Base-by-base conservation (phyloP, 1,140 invertebrate species). In the Contarinia nasturtii region DNA sequence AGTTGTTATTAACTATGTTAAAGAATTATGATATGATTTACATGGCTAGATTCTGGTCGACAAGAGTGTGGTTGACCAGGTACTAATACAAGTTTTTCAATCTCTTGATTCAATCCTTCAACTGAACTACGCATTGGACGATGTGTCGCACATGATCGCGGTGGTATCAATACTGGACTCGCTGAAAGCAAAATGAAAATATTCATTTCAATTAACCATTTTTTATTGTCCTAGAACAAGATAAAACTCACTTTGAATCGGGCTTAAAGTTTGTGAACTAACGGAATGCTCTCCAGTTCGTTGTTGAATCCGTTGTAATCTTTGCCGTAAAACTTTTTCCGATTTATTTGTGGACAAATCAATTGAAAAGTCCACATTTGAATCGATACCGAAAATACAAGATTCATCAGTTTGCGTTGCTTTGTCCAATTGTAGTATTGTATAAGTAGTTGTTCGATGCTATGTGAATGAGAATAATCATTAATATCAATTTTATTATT, bases 91-190 rank as follows among this genome's bases (percentile, higher is more conserved):
- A 80, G 68, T 56, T 73, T 70, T 64, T 86, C 82, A 49, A 86
- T 85, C 65, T 86, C 82, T 59, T 84, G 82, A 65, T 86, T 88
- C 2, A 87, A 69, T 34, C 82, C 83, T 66, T 88, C 84, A 18
- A 86, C 82, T 44, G 84, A 87, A 52, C 77, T 86, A 47, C 83
- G 70, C 66, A 86, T 80, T 47, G 79, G 75, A 55, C 77, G 67
- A 48, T 74, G 71, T 54, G 74, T 75, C 45, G 69, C 57, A 19
- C 55, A 50, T 14, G 14, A 14, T 27, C 50, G n/a, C 27, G 33
- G 7, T 47, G 70, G 69, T 50, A 72, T 71, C 52, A 66, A 69
- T 55, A 73, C 71, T 44, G 73, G 72, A 59, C 69, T 73, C 56
- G 69, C 67, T 60, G 50, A 52, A 27, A 21, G 2, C 7, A 19